Base-by-base conservation (phyloP, 2,888 invertebrate species). In the Tridacna gigas region DNA sequence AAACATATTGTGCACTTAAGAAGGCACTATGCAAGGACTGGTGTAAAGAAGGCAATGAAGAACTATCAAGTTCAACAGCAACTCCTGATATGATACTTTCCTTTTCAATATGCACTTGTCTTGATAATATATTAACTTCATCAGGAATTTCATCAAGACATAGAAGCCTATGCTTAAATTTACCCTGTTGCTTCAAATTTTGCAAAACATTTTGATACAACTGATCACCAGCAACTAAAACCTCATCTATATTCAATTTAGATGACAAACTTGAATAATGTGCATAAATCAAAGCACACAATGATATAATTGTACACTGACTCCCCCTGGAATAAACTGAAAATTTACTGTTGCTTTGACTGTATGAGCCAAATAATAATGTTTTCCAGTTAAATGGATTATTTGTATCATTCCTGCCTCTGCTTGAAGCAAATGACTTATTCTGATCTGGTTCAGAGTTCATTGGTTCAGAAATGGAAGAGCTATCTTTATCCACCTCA, bases 291-390 rank as follows among this genome's bases (percentile, higher is more conserved):
- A 75, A n/a, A 12, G 63, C 47, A 63, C 63, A 63, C 15, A 75
- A 47, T 13, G 75, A 26, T 63, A 63, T 75, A 15, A 22, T 11
- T 28, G 25, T 45, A 63, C 82, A 77, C 61, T 82, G 82, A 60
- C 26, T 47, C 22, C 82, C 77, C 51, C 77, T 45, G 11, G 74
- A 82, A 26, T 66, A 20, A 26, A 26, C 45, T 22, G 66, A 20
- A 61, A 77, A 82, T 37, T 7, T 73, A 20, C 37, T n/a, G 74
- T 74, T 60, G 37, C 69, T 71, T 77, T 77, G 82, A 73, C 66
- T 51, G 37, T 60, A 37, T 18, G 56, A 25, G 12, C 69, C 77
- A 73, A n/a, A 22, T 63, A 63, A 4, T n/a, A 63, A n/a, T 63
- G 63, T 22, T 22, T 63, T 56, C 15, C 20, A 56, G 15, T 56